Evolutionary conservation across 1,140 invertebrate genomes (phyloP), one percentile per base, ranked within the genome.

Genomic region (Gryllus bimaculatus): DNA sequence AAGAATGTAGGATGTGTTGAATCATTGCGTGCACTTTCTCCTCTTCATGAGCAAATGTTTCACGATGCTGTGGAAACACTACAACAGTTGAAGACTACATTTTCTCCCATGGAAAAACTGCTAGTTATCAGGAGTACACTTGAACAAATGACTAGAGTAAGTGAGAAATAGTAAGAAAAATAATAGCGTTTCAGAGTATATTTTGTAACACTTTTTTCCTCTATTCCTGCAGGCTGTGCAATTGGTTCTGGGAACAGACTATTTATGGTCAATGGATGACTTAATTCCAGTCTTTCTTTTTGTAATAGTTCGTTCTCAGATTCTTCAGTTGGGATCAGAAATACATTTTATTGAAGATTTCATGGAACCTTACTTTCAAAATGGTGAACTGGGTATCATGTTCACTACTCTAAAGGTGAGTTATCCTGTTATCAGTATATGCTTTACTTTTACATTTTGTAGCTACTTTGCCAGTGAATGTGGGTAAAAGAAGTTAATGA

Each of bases 241-340:
- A 83, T 83, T 83, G 73, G 83, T 86, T 79, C 82, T 90, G 81
- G 88, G 86, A 48, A 80, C 86, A 79, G 84, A 88, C 21, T 93
- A 93, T 83, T 84, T 92, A 73, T 94, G 93, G 92, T 92, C 90
- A 82, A 95, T 95, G 92, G 94, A 96, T 85, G 93, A 94, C 82
- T 86, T 96, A 79, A 93, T 96, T 85, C 94, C 94, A 7, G 90
- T 95, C 47, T 95, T 95, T 86, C 91, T 93, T 84, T 96, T 92
- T 85, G 92, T 95, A 73, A 93, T 95, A 48, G 92, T 96, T 0
- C 86, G 94, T 76, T 90, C 94, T 26, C 88, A 92, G 79, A 92
- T 96, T 82, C 89, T 93, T 78, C 93, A 95, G 85, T 89, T 96
- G 20, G 94, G 94, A 7, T 94, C 94, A 18, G 94, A 95, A 87